Base-by-base conservation (phyloP, 2,113 vertebrate species). In the Barnardius zonarius region DNA sequence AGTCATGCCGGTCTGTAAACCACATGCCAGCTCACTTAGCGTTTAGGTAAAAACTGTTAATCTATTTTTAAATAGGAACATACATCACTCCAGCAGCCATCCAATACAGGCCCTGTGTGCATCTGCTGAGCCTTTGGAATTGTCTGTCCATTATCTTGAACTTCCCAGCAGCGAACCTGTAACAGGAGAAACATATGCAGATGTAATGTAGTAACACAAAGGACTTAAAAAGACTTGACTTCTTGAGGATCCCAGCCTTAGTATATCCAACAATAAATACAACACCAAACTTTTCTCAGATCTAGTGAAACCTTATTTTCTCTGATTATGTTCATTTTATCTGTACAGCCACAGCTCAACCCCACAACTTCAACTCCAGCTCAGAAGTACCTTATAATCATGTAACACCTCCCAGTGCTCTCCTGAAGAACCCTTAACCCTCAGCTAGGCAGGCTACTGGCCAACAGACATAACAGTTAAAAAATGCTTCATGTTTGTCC, bases 121-220 rank as follows among this genome's bases (percentile, higher is more conserved):
- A 99, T 99, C 97, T 99, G 99, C 96, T 99, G 99, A 83, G 99
- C 99, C 97, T 99, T 99, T 6, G 99, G 99, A 86, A 99, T 99
- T 13, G 99, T 99, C 95, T 99, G 99, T 17, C 99, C 99, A 1
- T 98, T 99, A 95, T 99, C 99, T 31, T 99, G 99, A 72, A 99
- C 99, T 88, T 99, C 99, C 99, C 99, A 99, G 97, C 99, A 99
- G 64, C 99, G 98, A 51, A 99, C 99, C 99, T 99, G 79, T 2
- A 92, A 72, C 18, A 89, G 30, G 10, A 93, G 7, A 89, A 51
- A 13, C 4, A 4, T 6, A 49, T 27, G 30, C 7, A 79, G 19
- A 66, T 11, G 1, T 46, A 74, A 63, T 13, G 24, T 0, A 57
- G 8, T 59, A 72, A n/a, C 28, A 57, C 2, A 15, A 31, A 20